Base-by-base conservation (phyloP, 2,113 vertebrate species). In the Tetrao urogallus region DNA sequence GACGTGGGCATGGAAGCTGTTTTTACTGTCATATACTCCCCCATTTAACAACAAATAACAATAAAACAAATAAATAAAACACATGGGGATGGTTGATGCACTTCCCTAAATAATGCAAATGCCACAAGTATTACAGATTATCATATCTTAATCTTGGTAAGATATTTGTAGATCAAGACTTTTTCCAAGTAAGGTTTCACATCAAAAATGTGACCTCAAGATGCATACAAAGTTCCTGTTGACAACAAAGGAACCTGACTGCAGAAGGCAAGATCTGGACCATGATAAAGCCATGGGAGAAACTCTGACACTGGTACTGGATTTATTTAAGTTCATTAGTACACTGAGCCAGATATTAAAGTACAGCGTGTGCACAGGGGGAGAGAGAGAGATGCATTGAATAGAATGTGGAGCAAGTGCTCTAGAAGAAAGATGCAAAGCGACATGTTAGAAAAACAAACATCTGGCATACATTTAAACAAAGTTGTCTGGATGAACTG, bases 371-470 rank as follows among this genome's bases (percentile, higher is more conserved):
- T 77, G 8, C 38, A 76, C 1, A 0, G 9, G 38, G 48, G 34
- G n/a, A 77, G 30, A 58, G 38, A 67, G 10, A 15, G 10, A 66
- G 18, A 21, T 50, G 25, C 1, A 3, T 43, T 25, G 74, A 75
- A 58, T 10, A 63, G 18, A 50, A 11, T 36, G 36, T 43, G 47
- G 66, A 92, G 38, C 7, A 65, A 73, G 43, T 0, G 6, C 27
- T 28, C 32, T 8, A n/a, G 60, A 89, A 85, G 57, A 78, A 95
- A 93, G 65, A 87, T 78, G 30, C 5, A 61, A 96, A 91, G 52
- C 22, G 32, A 63, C 7, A 3, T 13, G 28, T 61, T 94, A 93
- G 76, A 82, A 92, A 88, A 95, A 27, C 21, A 94, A 95, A 86
- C 43, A 94, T 80, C 78, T 95, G 81, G 73, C 81, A 69, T 36